These are phyloP conservation scores for Netelia melanura DNA, from an alignment of 2,888 invertebrate genomes.

Conservation along the genomic window DNA sequence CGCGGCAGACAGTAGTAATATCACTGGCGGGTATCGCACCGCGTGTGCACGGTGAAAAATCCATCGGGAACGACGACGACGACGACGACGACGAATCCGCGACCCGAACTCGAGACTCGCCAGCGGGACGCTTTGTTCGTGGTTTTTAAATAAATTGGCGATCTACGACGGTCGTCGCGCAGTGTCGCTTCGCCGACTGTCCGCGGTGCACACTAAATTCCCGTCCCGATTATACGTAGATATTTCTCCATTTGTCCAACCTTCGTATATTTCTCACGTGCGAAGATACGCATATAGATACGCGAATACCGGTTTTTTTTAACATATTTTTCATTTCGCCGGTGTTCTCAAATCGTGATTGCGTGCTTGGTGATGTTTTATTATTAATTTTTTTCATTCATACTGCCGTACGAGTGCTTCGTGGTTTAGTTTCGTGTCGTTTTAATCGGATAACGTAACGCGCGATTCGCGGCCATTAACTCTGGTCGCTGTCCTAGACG, in stretches of 20 bases:
- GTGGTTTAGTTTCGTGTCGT: not conserved
- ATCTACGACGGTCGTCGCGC: conserved; percentile 71
- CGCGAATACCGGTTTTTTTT: not conserved
- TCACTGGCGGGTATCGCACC: not conserved
- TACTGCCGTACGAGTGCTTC: not conserved
- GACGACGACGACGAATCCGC: conserved; percentile 8
- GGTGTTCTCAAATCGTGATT: conserved; percentile 3
- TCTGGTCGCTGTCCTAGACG: not conserved
- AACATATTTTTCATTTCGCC: not conserved
- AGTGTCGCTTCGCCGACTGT: conserved; percentile 76
- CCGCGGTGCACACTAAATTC: conserved; percentile 70
- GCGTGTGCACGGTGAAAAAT: not conserved
- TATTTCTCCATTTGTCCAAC: conserved; percentile 3
- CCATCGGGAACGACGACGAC: conserved; percentile 1
- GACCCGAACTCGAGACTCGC: conserved; percentile 51
- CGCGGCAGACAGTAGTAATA: not conserved
- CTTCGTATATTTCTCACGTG: not conserved
- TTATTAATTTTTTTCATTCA: not conserved
- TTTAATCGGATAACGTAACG: conserved; percentile 32
- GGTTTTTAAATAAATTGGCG: conserved; percentile 79
- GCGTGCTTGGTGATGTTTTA: not conserved
- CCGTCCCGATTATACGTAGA: not conserved
- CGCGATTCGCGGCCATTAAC: not conserved
- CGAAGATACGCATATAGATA: not conserved
- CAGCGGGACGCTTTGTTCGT: conserved; percentile 63